Base-by-base conservation (phyloP, 2,888 invertebrate species). In the Rhimphoctona megacephalus region DNA sequence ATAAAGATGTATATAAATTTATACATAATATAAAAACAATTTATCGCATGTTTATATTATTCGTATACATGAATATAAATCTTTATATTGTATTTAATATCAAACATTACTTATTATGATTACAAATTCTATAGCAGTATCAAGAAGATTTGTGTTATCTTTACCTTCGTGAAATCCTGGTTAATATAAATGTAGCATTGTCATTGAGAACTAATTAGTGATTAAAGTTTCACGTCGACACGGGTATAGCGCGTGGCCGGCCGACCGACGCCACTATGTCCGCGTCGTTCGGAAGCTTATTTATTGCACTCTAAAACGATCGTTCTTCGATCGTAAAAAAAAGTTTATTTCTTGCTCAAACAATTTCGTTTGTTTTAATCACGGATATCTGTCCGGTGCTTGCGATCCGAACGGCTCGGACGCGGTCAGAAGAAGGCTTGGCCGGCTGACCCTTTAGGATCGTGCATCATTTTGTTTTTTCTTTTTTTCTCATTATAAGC, bases 91-190 rank as follows among this genome's bases (percentile, higher is more conserved):
- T 78, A 88, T 86, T 84, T 70, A 85, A 82, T 78, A 82, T 86
- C 66, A 85, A 86, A 88, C 81, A 86, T 88, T 86, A 89, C 81
- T 83, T 80, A 89, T 87, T 84, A 70, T 89, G 85, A 87, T 89
- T 90, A 91, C 89, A 90, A 91, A 86, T 87, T 91, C 91, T 92
- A 91, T 86, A 91, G 90, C 91, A 86, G 92, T 90, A 90, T 90
- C 93, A 93, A 94, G 92, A 93, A 93, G 92, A 93, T 92, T 93
- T 91, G 90, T 92, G 90, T 91, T 93, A 90, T 93, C 91, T 93
- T 94, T 94, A 94, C 94, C 94, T 94, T 94, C 91, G 94, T 94
- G 91, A 94, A 94, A 94, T 94, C 94, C 94, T 94, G 94, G 94
- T 92, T 93, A 93, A 93, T 94, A 93, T 93, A 92, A 94, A 93